phyloP scores from a whole-genome alignment of 2,113 vertebrate genomes.

The Cyanoramphus novaezelandiae region DNA sequence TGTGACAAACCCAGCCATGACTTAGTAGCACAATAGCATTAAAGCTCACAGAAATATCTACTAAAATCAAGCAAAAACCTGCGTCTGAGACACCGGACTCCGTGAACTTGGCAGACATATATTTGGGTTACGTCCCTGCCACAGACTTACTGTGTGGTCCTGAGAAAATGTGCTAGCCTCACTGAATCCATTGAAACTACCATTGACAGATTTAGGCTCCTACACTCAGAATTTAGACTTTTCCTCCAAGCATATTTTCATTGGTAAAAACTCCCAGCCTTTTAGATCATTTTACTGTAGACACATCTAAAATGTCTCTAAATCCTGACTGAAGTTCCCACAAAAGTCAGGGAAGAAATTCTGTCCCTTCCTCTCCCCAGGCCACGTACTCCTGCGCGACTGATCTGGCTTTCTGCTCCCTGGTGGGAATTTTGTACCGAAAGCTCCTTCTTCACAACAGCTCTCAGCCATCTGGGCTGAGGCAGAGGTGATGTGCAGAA shows the following conservation, averaged over 20 bases:
- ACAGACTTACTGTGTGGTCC: background rate
- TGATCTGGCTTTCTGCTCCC: background rate
- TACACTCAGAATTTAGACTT: background rate
- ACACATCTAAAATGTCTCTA: background rate
- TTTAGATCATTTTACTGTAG: background rate
- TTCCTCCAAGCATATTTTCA: background rate
- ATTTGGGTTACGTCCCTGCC: background rate
- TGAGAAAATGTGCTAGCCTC: background rate
- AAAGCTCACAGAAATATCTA: background rate
- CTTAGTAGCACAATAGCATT: background rate
- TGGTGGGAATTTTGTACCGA: background rate
- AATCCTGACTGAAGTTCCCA: background rate
- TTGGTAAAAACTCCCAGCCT: background rate
- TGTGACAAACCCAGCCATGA: background rate
- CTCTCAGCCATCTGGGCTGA: background rate
- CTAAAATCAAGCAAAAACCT: background rate
- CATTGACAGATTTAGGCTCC: background rate
- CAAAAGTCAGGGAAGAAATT: background rate
- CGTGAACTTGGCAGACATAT: background rate
- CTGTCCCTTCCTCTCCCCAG: background rate
- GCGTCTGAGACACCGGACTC: background rate
- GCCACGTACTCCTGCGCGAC: background rate
- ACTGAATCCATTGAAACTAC: background rate
- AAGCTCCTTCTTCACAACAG: background rate
- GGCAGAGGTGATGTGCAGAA: background rate